Percentiles rank a stretch among this genome's conserved stretches.
Evolutionary conservation across 2,888 invertebrate genomes (phyloP).

Genomic region (Galeopsomyia nigrocyanea): DNA sequence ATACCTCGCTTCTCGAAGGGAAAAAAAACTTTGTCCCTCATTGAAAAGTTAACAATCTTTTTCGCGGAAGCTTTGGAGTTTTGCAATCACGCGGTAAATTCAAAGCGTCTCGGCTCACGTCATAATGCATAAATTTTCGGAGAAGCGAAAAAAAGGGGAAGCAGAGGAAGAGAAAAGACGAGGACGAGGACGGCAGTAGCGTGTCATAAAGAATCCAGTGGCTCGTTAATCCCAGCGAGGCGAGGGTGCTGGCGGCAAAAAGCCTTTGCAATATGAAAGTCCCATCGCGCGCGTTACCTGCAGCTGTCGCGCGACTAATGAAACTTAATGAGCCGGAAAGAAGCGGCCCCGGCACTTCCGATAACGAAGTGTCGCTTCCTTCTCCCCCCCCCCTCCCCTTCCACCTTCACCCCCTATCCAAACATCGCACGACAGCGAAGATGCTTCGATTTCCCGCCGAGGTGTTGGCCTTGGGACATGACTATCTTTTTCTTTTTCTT

Average conservation of each 20-base stretch:
- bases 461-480: background rate
- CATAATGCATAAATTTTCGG: background rate
- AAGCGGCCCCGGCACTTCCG: conserved; percentile 7
- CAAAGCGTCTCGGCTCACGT: too few relatives aligned
- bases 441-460: background rate
- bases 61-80: too few relatives aligned
- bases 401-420: too few relatives aligned
- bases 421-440: too few relatives aligned
- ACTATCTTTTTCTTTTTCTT: background rate
- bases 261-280: conserved; percentile 7
- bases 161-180: background rate
- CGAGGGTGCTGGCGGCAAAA: conserved; percentile 9
- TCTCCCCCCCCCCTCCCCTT: background rate
- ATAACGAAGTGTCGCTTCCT: conserved; percentile 28
- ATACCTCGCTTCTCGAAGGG: too few relatives aligned
- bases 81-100: too few relatives aligned
- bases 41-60: conserved; percentile 21
- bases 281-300: conserved; percentile 22
- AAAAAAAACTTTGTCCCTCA: background rate
- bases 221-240: background rate
- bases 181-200: background rate
- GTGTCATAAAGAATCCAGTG: conserved; percentile 2
- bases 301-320: conserved; percentile 33
- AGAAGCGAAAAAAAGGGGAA: background rate
- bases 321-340: conserved; percentile 32